phyloP scores from a whole-genome alignment of 2,113 vertebrate species.

The Lepus timidus region DNA sequence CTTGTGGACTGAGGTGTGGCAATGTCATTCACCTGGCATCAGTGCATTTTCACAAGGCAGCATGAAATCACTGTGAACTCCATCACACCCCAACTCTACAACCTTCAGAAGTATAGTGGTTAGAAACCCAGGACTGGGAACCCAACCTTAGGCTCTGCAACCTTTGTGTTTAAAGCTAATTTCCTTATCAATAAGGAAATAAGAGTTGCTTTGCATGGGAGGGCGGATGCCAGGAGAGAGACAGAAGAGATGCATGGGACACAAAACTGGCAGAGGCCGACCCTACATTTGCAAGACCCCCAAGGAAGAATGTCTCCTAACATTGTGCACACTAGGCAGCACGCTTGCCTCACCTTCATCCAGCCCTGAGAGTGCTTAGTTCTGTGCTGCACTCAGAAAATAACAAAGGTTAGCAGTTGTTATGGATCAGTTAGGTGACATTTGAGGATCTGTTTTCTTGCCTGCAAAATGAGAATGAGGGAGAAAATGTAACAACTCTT shows the following conservation, averaged over 20 bases:
- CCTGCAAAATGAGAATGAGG: not conserved
- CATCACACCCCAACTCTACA: no score
- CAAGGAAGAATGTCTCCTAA: not conserved
- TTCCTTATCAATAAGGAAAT: not conserved
- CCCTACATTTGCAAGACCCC: not conserved
- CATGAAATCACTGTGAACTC: not conserved
- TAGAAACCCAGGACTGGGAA: not conserved
- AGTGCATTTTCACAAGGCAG: not conserved
- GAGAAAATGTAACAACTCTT: not conserved
- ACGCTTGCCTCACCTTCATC: not conserved
- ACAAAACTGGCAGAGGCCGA: not conserved
- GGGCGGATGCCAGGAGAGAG: not conserved
- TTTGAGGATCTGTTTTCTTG: not conserved
- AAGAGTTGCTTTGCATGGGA: not conserved
- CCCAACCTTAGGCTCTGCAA: not conserved
- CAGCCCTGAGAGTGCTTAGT: not conserved
- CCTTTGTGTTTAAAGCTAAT: not conserved
- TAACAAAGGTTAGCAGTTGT: not conserved
- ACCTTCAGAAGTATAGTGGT: no score
- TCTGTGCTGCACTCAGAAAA: not conserved
- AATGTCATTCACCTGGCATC: not conserved
- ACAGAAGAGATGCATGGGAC: not conserved
- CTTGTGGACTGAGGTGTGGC: no score
- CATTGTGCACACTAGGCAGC: accelerated
- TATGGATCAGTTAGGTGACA: not conserved